These are phyloP conservation scores for Forbesichthys agassizii DNA, from an alignment of 2,113 vertebrate genomes.

Conservation along the genomic window DNA sequence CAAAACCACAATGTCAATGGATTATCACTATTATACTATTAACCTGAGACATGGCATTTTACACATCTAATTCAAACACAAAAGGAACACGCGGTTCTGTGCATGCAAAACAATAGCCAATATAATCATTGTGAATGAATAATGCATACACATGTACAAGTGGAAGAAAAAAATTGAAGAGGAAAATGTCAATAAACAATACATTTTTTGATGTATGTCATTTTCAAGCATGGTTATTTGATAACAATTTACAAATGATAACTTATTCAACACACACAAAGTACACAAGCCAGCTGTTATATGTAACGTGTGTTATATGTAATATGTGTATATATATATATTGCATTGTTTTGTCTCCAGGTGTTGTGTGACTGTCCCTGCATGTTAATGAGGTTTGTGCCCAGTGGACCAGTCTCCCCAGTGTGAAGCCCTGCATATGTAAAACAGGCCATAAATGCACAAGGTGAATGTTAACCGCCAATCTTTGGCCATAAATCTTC, in stretches of 20 bases:
- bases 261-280: slow-evolving; percentile 17
- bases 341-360: slow-evolving; percentile 25
- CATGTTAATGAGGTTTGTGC: slow-evolving; percentile 32
- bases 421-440: slow-evolving; percentile 39
- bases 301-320: no score
- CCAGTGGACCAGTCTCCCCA: slow-evolving; percentile 28
- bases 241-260: background rate
- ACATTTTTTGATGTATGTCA: background rate
- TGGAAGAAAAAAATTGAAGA: slow-evolving; percentile 1
- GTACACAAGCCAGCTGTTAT: slow-evolving; percentile 25
- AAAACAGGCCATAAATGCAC: slow-evolving; percentile 56
- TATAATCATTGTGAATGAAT: slow-evolving; percentile 1
- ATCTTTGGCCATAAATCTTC: slow-evolving; percentile 62
- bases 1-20: slow-evolving; percentile 55
- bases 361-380: slow-evolving; percentile 34
- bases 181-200: slow-evolving; percentile 21
- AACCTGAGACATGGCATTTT: slow-evolving; percentile 36
- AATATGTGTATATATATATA: background rate
- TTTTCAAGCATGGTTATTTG: background rate
- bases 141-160: slow-evolving; percentile 19
- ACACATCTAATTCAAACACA: slow-evolving; percentile 16
- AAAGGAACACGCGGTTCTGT: slow-evolving; percentile 10
- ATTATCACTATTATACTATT: slow-evolving; percentile 28
- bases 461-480: slow-evolving; percentile 74
- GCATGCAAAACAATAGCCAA: slow-evolving; percentile 16